phyloP scores from a whole-genome alignment of 2,888 invertebrate species.

The Asteroscopus sphinx region DNA sequence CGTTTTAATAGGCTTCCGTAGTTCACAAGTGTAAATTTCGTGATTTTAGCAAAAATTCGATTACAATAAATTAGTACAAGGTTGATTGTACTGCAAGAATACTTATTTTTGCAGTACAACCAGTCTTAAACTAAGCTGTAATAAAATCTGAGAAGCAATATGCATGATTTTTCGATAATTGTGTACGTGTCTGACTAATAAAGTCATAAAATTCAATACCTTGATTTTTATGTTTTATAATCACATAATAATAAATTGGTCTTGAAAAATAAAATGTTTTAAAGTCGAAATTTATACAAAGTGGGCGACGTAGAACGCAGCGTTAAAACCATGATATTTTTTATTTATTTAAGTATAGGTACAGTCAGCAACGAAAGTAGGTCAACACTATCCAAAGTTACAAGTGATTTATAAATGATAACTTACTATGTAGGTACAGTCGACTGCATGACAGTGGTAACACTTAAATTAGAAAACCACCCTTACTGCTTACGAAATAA shows the following conservation, averaged over 20 bases:
- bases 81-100: background rate
- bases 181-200: conserved; percentile 20
- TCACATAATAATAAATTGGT: conserved; percentile 40
- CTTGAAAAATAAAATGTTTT: conserved; percentile 11
- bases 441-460: too few species aligned
- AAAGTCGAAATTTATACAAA: conserved; percentile 7
- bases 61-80: background rate
- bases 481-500: too few species aligned
- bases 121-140: conserved; percentile 6
- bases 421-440: too few species aligned
- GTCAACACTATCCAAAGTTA: too few species aligned
- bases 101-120: background rate
- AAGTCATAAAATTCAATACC: conserved; percentile 24
- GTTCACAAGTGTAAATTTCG: conserved; percentile 37
- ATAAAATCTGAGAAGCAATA: conserved; percentile 25
- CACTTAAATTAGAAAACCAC: too few species aligned
- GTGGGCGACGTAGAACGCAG: background rate
- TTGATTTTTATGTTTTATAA: conserved; percentile 20
- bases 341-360: too few species aligned
- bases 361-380: too few species aligned
- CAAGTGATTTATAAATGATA: too few species aligned
- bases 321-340: too few species aligned
- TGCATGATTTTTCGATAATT: conserved; percentile 29
- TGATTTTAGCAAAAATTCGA: conserved; percentile 25
- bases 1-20: conserved; percentile 41